phyloP scores from a whole-genome alignment of 2,113 vertebrate genomes.

The Rhinoderma darwinii region DNA sequence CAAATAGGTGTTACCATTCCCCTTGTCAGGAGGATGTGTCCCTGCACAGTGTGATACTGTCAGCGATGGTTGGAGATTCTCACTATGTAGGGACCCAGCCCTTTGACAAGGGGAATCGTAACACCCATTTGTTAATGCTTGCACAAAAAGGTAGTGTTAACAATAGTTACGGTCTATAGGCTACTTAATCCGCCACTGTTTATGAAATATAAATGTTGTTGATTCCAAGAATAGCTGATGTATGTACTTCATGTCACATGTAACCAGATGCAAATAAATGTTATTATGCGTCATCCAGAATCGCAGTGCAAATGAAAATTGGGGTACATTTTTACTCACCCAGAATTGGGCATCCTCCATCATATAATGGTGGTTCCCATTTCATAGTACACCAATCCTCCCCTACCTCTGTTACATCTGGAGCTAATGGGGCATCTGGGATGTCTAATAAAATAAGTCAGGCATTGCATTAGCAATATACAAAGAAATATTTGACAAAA shows the following conservation, averaged over 20 bases:
- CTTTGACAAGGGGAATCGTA: too few species aligned
- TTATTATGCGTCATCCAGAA: background rate
- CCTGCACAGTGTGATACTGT: too few species aligned
- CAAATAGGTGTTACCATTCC: too few species aligned
- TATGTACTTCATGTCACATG: background rate
- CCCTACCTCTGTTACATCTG: constrained; percentile 86
- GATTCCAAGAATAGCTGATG: background rate
- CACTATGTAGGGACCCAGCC: too few species aligned
- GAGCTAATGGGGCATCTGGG: constrained; percentile 90
- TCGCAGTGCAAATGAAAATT: background rate
- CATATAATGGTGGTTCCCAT: constrained; percentile 91
- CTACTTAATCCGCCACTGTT: too few species aligned
- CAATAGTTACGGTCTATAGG: too few species aligned
- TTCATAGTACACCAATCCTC: constrained; percentile 96
- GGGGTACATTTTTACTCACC: constrained; percentile 71
- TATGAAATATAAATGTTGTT: background rate
- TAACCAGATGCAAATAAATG: background rate
- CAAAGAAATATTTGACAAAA: background rate
- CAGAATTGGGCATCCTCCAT: constrained; percentile 90
- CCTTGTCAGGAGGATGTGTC: too few species aligned
- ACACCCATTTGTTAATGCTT: too few species aligned
- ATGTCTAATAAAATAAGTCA: constrained; percentile 78
- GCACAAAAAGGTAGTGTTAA: too few species aligned
- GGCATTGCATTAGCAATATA: background rate
- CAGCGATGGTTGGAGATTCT: too few species aligned